Evolutionary conservation across 2,113 vertebrate species (phyloP), one percentile per base, ranked within the genome.

Genomic region (Malurus melanocephalus): DNA sequence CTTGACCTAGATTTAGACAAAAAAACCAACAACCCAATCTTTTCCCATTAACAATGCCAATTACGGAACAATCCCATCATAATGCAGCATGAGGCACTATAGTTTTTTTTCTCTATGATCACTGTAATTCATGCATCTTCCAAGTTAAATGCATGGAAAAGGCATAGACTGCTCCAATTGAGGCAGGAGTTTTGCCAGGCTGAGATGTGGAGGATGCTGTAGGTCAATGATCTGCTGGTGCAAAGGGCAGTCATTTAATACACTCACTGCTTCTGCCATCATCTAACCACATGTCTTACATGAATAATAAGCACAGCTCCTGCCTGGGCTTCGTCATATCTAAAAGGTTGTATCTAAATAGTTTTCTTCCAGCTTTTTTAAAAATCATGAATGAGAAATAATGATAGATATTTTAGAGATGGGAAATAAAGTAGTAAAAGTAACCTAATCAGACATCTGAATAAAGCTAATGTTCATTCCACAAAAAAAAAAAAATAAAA

Each of bases 1-100:
- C 90, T 92, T 92, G 88, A 83, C 57, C 48, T 94, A 87, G 60
- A 91, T 95, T 94, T 84, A 91, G 56, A 67, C 13, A 61, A 84
- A 91, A 61, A 85, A 53, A 4, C 1, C 38, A 66, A 35, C 66
- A 84, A 53, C 24, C 4, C 45, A 51, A 53, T 85, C 48, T 93
- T 90, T 92, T 87, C 32, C 35, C 13, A 72, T 87, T 91, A 92
- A 86, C 59, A 76, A 48, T 62, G 45, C 8, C 88, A 84, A 18
- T 88, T 93, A 82, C 59, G 78, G 65, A 93, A 86, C 33, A 43
- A 79, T 92, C 24, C 16, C 73, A 26, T 65, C 74, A 65, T 45
- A 92, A 74, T 71, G 14, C 46, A 83, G 24, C 32, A 87, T 69
- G 55, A 76, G 64, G 10, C 53, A 69, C 23, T 75, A 38, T 9